Evolutionary conservation across 2,888 invertebrate genomes (phyloP).

Genomic region (Limenitis arthemis): DNA sequence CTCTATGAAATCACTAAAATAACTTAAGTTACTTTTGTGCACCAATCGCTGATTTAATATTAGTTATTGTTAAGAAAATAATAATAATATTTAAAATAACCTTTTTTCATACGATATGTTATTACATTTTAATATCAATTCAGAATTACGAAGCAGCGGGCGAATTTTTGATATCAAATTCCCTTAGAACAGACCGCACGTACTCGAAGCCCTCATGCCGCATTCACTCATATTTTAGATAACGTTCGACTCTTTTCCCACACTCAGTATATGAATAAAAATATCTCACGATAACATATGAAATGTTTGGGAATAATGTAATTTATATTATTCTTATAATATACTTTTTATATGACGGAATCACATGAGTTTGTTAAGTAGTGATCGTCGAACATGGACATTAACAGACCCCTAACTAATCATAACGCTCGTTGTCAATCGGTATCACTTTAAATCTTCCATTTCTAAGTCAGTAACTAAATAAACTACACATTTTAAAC

Average conservation of each 20-base stretch:
- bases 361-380: no score
- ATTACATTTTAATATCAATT: slow-evolving; percentile 13
- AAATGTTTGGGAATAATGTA: slow-evolving; percentile 31
- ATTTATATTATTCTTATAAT: slow-evolving; percentile 6
- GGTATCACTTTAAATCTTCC: not conserved
- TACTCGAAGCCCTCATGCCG: slow-evolving; percentile 39
- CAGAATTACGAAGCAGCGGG: slow-evolving; percentile 36
- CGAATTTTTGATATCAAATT: slow-evolving; percentile 65
- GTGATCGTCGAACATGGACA: no score
- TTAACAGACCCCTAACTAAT: no score
- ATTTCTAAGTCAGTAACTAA: slow-evolving; percentile 1
- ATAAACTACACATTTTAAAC: no score
- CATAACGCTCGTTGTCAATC: slow-evolving; percentile 2
- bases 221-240: slow-evolving; percentile 63
- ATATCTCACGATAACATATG: slow-evolving; percentile 45
- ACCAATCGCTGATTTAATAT: no score
- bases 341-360: slow-evolving; percentile 13
- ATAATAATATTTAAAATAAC: not conserved
- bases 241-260: slow-evolving; percentile 55
- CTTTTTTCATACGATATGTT: not conserved
- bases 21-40: no score
- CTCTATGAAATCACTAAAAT: no score
- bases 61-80: no score
- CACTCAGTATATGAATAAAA: slow-evolving; percentile 50
- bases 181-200: slow-evolving; percentile 61